These are phyloP conservation scores for Myotis brandtii DNA, from an alignment of 2,113 vertebrate species.

Conservation along the genomic window DNA sequence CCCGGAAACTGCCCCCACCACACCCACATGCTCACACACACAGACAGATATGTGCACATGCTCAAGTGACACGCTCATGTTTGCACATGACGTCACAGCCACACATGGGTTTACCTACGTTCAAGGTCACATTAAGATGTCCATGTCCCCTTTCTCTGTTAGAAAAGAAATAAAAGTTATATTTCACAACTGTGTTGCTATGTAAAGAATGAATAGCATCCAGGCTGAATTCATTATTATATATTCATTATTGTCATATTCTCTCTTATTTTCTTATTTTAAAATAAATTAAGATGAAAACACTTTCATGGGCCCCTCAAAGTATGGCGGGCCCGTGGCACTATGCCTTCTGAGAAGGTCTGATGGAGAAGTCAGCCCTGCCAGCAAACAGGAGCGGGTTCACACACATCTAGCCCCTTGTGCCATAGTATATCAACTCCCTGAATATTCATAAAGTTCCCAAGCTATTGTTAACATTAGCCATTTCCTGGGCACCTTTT, in stretches of 20 bases:
- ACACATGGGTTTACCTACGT: rapidly evolving
- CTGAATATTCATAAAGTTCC: not conserved
- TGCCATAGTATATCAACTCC: not conserved
- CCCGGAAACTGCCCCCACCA: not conserved
- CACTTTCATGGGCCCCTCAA: not conserved
- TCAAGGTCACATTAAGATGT: too few species aligned
- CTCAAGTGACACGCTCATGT: not conserved
- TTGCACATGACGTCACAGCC: not conserved
- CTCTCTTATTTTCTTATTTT: not conserved
- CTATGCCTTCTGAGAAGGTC: not conserved
- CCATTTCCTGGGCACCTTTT: not conserved
- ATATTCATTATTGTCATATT: not conserved
- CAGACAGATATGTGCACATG: not conserved
- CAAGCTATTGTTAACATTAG: not conserved
- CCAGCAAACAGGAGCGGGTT: not conserved
- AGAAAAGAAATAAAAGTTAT: not conserved
- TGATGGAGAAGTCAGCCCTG: not conserved
- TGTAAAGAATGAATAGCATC: not conserved
- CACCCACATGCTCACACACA: not conserved
- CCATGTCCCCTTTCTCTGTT: not conserved
- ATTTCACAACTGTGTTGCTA: not conserved
- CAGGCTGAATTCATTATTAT: not conserved
- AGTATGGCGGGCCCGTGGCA: rapidly evolving
- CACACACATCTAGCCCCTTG: not conserved
- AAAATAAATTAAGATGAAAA: not conserved